phyloP scores from a whole-genome alignment of 2,797 vertebrate genomes.

The Micropoecilia bifurca region DNA sequence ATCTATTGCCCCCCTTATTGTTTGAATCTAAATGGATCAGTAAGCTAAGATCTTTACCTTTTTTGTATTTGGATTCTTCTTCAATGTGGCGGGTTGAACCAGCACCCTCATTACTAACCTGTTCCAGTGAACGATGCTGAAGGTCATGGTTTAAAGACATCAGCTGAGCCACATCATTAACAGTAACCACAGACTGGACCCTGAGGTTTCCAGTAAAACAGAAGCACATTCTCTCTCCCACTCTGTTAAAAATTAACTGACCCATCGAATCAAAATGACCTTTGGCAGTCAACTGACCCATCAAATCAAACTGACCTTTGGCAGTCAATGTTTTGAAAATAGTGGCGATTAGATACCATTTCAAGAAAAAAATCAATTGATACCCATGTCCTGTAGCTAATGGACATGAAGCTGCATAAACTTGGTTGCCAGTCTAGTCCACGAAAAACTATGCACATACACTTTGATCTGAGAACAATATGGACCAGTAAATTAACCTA shows the following conservation, averaged over 20 bases:
- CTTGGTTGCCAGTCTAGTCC: background rate
- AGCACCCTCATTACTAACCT: background rate
- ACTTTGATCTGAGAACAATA: background rate
- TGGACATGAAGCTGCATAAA: background rate
- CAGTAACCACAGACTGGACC: background rate
- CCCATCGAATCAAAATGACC: no score
- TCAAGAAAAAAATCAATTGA: background rate
- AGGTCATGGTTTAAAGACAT: background rate
- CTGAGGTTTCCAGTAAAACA: background rate
- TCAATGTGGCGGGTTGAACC: background rate
- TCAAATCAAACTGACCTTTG: no score
- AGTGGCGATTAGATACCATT: background rate
- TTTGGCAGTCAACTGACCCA: no score
- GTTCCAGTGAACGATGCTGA: background rate
- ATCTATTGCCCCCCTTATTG: background rate
- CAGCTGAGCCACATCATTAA: background rate
- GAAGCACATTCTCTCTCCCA: no score
- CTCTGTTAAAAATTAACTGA: background rate
- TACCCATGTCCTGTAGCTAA: background rate
- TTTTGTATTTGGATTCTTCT: background rate
- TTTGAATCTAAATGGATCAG: background rate
- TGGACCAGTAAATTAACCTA: background rate
- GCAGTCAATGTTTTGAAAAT: background rate
- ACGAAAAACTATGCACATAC: background rate
- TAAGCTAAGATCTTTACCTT: background rate